Base-by-base conservation (phyloP, 2,113 vertebrate genomes). In the Tylochromis polylepis region DNA sequence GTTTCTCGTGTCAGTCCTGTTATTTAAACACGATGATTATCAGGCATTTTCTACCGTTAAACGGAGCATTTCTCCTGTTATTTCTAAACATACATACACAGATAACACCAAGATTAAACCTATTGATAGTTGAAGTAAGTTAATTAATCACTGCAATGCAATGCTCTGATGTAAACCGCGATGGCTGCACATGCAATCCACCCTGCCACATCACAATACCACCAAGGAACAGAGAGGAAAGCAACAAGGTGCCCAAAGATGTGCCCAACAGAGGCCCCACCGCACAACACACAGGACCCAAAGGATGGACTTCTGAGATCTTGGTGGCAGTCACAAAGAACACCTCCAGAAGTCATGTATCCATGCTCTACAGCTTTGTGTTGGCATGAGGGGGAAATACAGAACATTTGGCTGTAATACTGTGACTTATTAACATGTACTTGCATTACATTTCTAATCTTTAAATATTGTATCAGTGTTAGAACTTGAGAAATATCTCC, bases 281-380 rank as follows among this genome's bases (percentile, higher is more conserved):
- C 43, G 31, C 43, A 77, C 10, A 31, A 31, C 70, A 20, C 16
- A 77, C 70, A 29, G 43, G 70, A 77, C 24, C 43, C 70, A 77
- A 77, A 51, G 27, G 43, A 77, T 51, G 70, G 43, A 51, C 24
- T 16, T 46, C 38, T 46, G 65, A 27, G 60, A 65, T 12, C 60
- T 31, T 36, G 60, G 31, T n/a, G 60, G 34, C 11, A 65, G 62
- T 67, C 62, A 67, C 11, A 14, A 41, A 67, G 15, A 18, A 11
- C 41, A 3, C 10, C 70, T 49, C 70, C 24, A 49, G 11, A 75
- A 11, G 22, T 72, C 22, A 27, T 7, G 22, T 7, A 22, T 72
- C 67, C n/a, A 16, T 46, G 14, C 8, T 27, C 38, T 46, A 27
- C 22, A 24, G 5, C 41, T 11, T 75, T 75, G 67, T 75, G 22